Percentiles rank a stretch among this genome's conserved stretches.
Conservation (phyloP, 2,797 vertebrate species). For the Rhinichthys osculus region DNA sequence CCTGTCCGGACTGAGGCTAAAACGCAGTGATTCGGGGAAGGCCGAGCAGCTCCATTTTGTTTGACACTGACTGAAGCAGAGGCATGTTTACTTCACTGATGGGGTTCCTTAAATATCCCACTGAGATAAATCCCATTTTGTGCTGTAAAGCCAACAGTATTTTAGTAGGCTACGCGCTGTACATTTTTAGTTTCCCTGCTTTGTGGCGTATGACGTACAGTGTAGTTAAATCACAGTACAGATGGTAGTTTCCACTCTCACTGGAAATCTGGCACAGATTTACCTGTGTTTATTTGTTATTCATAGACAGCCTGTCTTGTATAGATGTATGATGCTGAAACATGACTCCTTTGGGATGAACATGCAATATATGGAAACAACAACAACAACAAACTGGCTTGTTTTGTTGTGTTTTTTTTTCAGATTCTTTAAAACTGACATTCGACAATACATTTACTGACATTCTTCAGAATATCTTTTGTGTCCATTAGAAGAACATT, state of each 20-base stretch:
- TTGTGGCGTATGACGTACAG: background rate
- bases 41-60: conserved; percentile 79
- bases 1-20: conserved; percentile 77
- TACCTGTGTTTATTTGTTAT: conserved; percentile 9
- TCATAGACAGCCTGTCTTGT: conserved; percentile 3
- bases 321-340: conserved; percentile 15
- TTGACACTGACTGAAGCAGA: conserved; percentile 60
- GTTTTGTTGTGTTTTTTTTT: background rate
- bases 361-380: conserved; percentile 12
- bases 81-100: conserved; percentile 15
- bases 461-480: no score
- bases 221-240: background rate
- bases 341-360: conserved; percentile 18
- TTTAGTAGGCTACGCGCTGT: background rate
- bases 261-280: conserved; percentile 13
- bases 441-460: no score
- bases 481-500: no score
- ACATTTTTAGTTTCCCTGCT: conserved; percentile 23
- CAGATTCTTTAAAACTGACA: background rate
- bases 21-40: conserved; percentile 72
- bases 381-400: background rate
- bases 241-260: background rate
- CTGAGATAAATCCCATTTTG: background rate
- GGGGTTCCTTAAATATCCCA: background rate
- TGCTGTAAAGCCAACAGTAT: conserved; percentile 3